Conservation (phyloP, 2,113 vertebrate species). For the Syngnathus floridae region DNA sequence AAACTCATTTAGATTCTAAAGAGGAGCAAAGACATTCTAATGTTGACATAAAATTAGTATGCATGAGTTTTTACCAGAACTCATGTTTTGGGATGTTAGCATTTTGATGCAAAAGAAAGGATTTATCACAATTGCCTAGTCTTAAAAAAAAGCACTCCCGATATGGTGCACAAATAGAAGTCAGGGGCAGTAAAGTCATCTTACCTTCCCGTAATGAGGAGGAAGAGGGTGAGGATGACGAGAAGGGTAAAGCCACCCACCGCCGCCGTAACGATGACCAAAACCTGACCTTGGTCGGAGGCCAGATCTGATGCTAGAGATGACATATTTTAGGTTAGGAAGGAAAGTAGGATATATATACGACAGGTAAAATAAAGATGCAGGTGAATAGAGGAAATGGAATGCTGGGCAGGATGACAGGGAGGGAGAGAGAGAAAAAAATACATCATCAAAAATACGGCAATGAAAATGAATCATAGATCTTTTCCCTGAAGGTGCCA, state of each 20-base stretch:
- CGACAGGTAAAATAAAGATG: neutral
- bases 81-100: neutral
- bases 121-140: neutral
- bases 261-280: constrained; percentile 89
- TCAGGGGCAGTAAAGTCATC: constrained; percentile 7
- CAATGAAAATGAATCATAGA: constrained; percentile 18
- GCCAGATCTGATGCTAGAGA: constrained; percentile 85
- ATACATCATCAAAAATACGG: constrained; percentile 2
- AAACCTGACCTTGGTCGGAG: constrained; percentile 88
- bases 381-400: constrained; percentile 7
- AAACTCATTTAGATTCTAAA: neutral
- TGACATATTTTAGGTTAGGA: neutral
- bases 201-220: constrained; percentile 95
- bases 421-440: constrained; percentile 7
- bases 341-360: neutral
- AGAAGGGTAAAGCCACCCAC: constrained; percentile 92
- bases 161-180: neutral
- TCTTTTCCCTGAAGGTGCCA: constrained; percentile 16
- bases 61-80: neutral
- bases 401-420: neutral
- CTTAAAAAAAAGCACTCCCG: no score
- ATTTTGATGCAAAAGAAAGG: neutral
- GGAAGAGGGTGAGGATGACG: constrained; percentile 91
- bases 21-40: neutral
- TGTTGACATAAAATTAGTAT: neutral